Conservation (phyloP, 2,113 vertebrate species). For the Dinomys branickii region DNA sequence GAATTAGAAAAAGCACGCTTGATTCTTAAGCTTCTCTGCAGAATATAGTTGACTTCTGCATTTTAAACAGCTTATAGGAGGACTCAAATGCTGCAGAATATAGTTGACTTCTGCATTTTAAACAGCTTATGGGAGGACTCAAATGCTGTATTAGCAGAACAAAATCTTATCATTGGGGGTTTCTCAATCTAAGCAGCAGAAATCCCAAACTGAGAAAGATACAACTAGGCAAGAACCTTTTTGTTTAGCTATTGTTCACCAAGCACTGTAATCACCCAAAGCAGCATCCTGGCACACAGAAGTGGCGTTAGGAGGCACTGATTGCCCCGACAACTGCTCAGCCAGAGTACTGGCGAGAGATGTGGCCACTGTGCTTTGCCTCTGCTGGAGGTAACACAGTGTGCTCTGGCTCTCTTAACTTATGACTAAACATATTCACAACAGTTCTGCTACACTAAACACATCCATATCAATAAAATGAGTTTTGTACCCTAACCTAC, state of each 20-base stretch:
- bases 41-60: not conserved
- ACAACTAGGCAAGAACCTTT: conserved; percentile 27
- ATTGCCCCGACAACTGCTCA: not conserved
- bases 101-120: not conserved
- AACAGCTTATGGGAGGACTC: not conserved
- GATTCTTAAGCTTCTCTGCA: not conserved
- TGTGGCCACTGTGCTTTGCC: not conserved
- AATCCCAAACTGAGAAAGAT: not conserved
- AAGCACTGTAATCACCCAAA: not conserved
- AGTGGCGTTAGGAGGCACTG: not conserved
- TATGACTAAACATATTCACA: not conserved
- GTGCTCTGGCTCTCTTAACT: not conserved
- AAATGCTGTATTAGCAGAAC: not conserved
- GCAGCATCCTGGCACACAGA: not conserved
- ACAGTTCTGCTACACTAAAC: conserved; percentile 3
- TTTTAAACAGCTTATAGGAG: not conserved
- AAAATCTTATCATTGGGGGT: not conserved
- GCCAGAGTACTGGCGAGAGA: not conserved
- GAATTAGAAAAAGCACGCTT: not conserved
- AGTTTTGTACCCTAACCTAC: not conserved
- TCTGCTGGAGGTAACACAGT: not conserved
- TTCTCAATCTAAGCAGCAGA: conserved; percentile 29
- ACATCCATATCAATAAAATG: not conserved
- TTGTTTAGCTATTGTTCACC: not conserved
- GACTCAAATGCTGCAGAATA: not conserved